Evolutionary conservation across 2,888 invertebrate genomes (phyloP).

Genomic region (Diogma glabrata): DNA sequence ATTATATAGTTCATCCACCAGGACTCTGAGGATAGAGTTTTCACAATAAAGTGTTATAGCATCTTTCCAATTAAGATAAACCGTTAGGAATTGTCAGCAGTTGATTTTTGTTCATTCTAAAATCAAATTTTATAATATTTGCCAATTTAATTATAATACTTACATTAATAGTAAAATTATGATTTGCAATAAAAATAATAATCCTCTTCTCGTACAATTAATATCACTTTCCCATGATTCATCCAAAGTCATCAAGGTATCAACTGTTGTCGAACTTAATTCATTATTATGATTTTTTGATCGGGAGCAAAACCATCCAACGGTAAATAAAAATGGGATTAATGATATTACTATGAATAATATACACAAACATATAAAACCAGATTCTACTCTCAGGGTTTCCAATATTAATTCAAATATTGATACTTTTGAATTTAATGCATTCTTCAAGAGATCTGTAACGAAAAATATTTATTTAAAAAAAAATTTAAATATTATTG

Average conservation of each 20-base stretch:
- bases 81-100: too few relatives aligned
- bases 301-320: constrained; percentile 37
- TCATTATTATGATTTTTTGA: not conserved
- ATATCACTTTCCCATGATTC: constrained; percentile 27
- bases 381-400: constrained; percentile 56
- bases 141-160: too few relatives aligned
- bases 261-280: constrained; percentile 20
- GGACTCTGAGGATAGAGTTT: too few relatives aligned
- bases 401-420: constrained; percentile 13
- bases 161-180: constrained; percentile 13
- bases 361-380: constrained; percentile 51
- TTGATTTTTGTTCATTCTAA: too few relatives aligned
- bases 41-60: too few relatives aligned
- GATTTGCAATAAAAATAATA: constrained; percentile 14
- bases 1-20: too few relatives aligned
- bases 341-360: constrained; percentile 51
- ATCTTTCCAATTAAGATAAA: too few relatives aligned
- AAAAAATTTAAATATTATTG: constrained; percentile 8
- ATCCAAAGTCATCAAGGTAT: constrained; percentile 30
- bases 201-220: constrained; percentile 13
- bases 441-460: constrained; percentile 32
- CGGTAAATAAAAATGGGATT: constrained; percentile 49
- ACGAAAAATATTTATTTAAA: constrained; percentile 14
- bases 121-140: too few relatives aligned
- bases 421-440: constrained; percentile 29